Base-by-base conservation (phyloP, 2,113 vertebrate genomes). In the Prinia subflava region DNA sequence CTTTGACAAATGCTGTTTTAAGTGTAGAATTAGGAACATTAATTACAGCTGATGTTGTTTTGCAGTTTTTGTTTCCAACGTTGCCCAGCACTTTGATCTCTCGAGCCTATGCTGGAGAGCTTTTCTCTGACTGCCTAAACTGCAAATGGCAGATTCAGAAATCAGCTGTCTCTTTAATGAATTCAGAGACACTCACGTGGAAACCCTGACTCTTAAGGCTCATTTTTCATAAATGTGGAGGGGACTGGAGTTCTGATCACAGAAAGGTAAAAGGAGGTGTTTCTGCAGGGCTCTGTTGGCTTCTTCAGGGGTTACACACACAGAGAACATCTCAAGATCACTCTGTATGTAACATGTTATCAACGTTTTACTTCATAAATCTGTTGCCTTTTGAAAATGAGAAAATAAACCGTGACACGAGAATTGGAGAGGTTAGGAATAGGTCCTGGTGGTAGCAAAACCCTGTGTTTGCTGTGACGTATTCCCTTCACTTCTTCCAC, bases 141-240 rank as follows among this genome's bases (percentile, higher is more conserved):
- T 89, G 92, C 94, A 97, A 92, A 96, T 41, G 90, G 81, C 92
- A 90, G 93, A 94, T 92, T 96, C 95, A 92, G 94, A 96, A 95
- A 96, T 97, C 90, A 96, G 55, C 94, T 92, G 41, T 94, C 97
- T 97, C 89, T 88, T 84, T 86, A 50, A 81, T 77, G 59, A 95
- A 74, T 95, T 97, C 90, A 93, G 88, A 52, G 25, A 84, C 91
- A 95, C 77, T 90, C 75, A 52, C 17, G 1, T 93, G 90, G 92
- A 89, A 96, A 94, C 62, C 50, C 46, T 42, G 88, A 92, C 84
- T 96, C 71, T 62, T 63, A 42, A 71, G 88, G 62, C 82, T 97
- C 83, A 75, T 97, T 97, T 97, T 92, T 86, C 83, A 76, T 92
- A 92, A 67, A 65, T 28, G 62, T 83, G 73, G 67, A 92, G 30